Evolutionary conservation across 2,797 vertebrate genomes (phyloP).

Genomic region (Acanthurus leucopareius): DNA sequence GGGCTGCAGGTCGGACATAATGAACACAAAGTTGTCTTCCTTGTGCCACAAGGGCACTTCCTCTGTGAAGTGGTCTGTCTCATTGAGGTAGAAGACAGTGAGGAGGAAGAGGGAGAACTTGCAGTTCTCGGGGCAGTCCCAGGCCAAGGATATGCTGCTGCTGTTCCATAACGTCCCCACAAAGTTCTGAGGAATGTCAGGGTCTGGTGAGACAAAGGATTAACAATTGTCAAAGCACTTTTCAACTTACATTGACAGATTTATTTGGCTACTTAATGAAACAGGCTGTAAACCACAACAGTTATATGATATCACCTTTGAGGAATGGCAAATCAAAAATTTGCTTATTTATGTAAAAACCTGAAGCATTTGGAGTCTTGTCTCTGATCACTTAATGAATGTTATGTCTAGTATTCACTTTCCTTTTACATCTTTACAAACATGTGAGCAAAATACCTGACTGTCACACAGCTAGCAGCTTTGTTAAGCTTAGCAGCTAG

Average conservation of each 20-base stretch:
- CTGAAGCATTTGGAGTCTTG: no score
- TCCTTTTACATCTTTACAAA: background rate
- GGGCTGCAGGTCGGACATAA: conserved; percentile 68
- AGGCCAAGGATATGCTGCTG: conserved; percentile 75
- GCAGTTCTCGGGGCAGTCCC: conserved; percentile 72
- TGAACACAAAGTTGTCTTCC: conserved; percentile 35
- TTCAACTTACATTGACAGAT: background rate
- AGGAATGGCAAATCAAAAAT: no score
- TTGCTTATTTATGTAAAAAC: no score
- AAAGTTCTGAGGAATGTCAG: conserved; percentile 73
- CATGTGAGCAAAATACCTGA: no score
- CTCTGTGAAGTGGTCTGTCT: conserved; percentile 47
- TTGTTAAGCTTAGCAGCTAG: no score
- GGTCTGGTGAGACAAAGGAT: conserved; percentile 62
- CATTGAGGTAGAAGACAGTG: conserved; percentile 70
- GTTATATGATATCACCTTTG: background rate
- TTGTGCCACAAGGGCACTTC: conserved; percentile 48
- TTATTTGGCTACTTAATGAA: background rate
- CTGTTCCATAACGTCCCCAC: conserved; percentile 64
- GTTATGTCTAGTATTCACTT: background rate
- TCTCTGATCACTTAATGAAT: background rate
- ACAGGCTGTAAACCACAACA: background rate
- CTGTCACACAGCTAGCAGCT: background rate
- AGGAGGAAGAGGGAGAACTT: conserved; percentile 73
- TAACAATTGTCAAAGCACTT: background rate